Evolutionary conservation across 1,140 invertebrate genomes (phyloP).

Genomic region (Mercenaria mercenaria): DNA sequence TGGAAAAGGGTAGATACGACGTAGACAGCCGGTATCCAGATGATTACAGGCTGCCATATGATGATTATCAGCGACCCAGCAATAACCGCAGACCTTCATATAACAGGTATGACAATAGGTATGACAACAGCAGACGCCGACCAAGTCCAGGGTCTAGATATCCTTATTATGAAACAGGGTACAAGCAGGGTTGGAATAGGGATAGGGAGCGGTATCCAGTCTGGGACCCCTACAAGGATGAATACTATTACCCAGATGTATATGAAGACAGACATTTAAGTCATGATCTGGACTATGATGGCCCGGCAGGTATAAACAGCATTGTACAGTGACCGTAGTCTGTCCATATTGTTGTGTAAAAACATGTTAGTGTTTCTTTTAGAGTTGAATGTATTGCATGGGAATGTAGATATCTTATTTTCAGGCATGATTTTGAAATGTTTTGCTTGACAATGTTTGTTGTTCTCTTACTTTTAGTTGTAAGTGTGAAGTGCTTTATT

Average conservation of each 20-base stretch:
- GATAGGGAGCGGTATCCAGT: conserved; percentile 38
- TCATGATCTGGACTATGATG: background rate
- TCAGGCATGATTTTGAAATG: background rate
- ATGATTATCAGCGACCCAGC: conserved; percentile 18
- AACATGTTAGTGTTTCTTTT: background rate
- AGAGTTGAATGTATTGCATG: background rate
- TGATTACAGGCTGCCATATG: conserved; percentile 24
- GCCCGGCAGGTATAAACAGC: conserved; percentile 19
- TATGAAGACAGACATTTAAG: background rate
- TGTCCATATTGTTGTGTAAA: background rate
- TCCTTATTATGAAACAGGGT: conserved; percentile 59
- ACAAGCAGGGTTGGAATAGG: background rate
- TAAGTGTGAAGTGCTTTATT: too few relatives aligned
- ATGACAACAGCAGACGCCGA: background rate
- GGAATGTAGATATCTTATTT: background rate
- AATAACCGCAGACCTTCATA: conserved; percentile 42
- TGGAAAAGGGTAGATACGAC: background rate
- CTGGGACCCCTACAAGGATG: conserved; percentile 56
- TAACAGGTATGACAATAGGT: conserved; percentile 30
- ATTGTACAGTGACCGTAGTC: conserved; percentile 2
- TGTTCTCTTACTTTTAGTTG: too few relatives aligned
- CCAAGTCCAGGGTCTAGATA: conserved; percentile 33
- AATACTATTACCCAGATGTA: conserved; percentile 57
- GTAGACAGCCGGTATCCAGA: conserved; percentile 3
- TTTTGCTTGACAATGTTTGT: too few relatives aligned